Base-by-base conservation (phyloP, 2,113 vertebrate species). In the Megaceryle maxima region DNA sequence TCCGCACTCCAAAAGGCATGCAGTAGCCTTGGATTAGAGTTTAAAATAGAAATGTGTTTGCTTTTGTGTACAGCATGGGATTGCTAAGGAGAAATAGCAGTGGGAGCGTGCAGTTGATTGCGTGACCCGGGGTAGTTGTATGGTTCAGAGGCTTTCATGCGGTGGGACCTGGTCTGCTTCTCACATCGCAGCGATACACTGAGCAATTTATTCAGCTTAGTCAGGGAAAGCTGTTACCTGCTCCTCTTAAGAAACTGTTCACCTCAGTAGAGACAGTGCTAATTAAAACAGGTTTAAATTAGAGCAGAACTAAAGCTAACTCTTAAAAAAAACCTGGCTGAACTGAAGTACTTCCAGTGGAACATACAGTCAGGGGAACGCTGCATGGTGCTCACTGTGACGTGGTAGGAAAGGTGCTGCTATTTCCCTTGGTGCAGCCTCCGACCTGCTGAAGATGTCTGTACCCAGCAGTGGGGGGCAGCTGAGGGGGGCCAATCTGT, bases 21-120 rank as follows among this genome's bases (percentile, higher is more conserved):
- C 79, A 39, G 64, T 44, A 93, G 94, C 91, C 95, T 90, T 18
- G 94, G 94, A 86, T 88, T 80, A 14, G 85, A 5, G 87, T 90
- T 66, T 81, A 93, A 96, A 93, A 96, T 86, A 96, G 96, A 66
- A 96, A 6, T 43, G 5, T 20, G 73, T 83, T 83, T 37, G 93
- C 75, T 73, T 74, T 53, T 73, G 96, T 76, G 87, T 84, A 9
- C 55, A 25, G 70, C 79, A 1, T 16, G 60, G 72, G 50, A 25
- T 55, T 4, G 83, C 87, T 37, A 10, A n/a, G 84, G 75, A 91
- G 91, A 37, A 76, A 20, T 11, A n/a, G 73, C 88, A 6, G 6
- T 1, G 53, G 73, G 43, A 62, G 50, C 85, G 1, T 4, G 73
- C 35, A 1, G 33, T 7, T 11, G 80, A 7, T 7, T 16, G 39